Percentiles rank a stretch among this genome's conserved stretches.
These are phyloP conservation scores for Aselliscus stoliczkanus DNA, from an alignment of 2,797 vertebrate species.

Conservation along the genomic window DNA sequence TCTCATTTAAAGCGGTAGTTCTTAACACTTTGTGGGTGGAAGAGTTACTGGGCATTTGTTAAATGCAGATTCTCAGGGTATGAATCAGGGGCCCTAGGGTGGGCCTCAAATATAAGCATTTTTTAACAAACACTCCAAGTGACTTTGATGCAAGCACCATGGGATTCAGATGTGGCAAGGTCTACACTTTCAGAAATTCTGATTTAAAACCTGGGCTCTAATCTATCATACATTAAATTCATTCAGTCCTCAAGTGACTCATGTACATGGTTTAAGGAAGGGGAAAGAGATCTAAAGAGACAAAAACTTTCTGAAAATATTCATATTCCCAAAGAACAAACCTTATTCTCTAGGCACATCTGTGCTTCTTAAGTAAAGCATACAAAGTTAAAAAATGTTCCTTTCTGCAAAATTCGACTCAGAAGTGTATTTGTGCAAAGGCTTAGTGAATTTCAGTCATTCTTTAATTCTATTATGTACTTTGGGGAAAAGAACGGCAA, in stretches of 20 bases:
- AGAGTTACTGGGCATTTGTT: background rate
- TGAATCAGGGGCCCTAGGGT: background rate
- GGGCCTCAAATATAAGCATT: background rate
- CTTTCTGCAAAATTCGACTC: slow-evolving; percentile 26
- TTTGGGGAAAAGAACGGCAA: background rate
- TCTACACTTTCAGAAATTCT: background rate
- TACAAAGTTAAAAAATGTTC: background rate
- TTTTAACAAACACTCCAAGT: background rate
- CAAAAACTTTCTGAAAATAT: slow-evolving; percentile 12
- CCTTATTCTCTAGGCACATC: background rate
- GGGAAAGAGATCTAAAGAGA: background rate
- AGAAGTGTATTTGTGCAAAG: background rate
- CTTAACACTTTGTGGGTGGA: background rate
- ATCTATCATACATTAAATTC: background rate
- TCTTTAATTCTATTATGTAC: slow-evolving; percentile 30
- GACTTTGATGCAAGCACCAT: background rate
- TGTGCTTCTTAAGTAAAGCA: slow-evolving; percentile 1
- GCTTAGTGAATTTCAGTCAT: background rate
- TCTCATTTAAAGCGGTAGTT: background rate
- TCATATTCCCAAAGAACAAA: background rate
- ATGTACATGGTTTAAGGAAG: background rate
- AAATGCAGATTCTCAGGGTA: background rate
- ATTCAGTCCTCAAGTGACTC: background rate
- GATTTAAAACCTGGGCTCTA: background rate
- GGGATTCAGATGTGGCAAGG: background rate